Conservation (phyloP, 1,140 invertebrate species). For the Drosophila obscura region DNA sequence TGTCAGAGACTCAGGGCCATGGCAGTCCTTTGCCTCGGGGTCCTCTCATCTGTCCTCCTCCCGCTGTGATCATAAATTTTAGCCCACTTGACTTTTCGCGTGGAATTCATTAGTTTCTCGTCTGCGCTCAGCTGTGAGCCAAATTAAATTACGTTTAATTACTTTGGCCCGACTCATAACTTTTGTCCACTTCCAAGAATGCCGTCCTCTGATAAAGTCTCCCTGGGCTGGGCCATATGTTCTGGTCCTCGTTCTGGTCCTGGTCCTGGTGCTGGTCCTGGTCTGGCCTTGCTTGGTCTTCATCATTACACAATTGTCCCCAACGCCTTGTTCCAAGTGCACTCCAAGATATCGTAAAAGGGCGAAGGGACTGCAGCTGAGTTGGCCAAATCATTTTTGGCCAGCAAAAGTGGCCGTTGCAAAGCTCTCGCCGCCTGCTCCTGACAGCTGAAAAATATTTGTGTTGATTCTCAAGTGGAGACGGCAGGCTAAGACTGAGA, state of each 20-base stretch:
- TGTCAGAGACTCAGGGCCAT: conserved; percentile 62
- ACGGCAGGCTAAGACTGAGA: conserved; percentile 52
- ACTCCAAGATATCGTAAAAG: conserved; percentile 38
- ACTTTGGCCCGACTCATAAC: conserved; percentile 67
- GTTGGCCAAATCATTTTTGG: conserved; percentile 47
- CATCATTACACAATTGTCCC: conserved; percentile 68
- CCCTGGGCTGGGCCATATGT: conserved; percentile 29
- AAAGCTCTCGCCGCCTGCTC: conserved; percentile 35
- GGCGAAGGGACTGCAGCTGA: conserved; percentile 36
- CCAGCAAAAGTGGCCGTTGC: conserved; percentile 24
- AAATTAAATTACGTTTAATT: conserved; percentile 83
- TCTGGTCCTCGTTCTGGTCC: not conserved
- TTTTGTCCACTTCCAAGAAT: conserved; percentile 44
- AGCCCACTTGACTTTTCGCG: conserved; percentile 37
- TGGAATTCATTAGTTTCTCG: conserved; percentile 76
- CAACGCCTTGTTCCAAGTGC: conserved; percentile 34
- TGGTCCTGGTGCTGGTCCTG: not conserved
- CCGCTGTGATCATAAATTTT: conserved; percentile 36
- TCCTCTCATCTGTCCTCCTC: conserved; percentile 41
- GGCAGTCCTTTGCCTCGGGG: conserved; percentile 51
- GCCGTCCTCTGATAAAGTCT: conserved; percentile 58
- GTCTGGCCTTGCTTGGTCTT: conserved; percentile 24
- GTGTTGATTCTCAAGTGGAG: conserved; percentile 65
- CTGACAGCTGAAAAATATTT: conserved; percentile 70
- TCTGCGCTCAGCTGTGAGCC: conserved; percentile 39